Percentiles rank a stretch among this genome's conserved stretches.
Conservation (phyloP, 1,140 invertebrate species). For the Idris sp. region DNA sequence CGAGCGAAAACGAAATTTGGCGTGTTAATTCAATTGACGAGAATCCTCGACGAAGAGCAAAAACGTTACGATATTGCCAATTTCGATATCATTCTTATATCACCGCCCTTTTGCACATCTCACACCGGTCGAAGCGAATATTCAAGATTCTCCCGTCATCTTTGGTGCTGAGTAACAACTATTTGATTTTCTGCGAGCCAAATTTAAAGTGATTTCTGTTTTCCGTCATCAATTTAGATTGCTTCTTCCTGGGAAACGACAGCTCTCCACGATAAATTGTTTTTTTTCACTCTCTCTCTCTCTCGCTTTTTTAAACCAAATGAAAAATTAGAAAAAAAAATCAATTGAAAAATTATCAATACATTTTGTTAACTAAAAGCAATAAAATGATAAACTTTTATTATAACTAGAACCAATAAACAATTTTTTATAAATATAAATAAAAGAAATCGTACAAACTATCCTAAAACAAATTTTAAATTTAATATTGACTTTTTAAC, state of each 20-base stretch:
- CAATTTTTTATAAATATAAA: too few relatives aligned
- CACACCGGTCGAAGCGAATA: constrained; percentile 37
- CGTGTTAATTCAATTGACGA: constrained; percentile 49
- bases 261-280: constrained; percentile 38
- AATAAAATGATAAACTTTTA: too few relatives aligned
- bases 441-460: too few relatives aligned
- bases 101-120: constrained; percentile 44
- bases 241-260: constrained; percentile 8
- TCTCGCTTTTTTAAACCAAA: constrained; percentile 29
- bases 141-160: constrained; percentile 53
- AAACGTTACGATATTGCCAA: constrained; percentile 66
- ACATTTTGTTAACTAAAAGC: too few relatives aligned
- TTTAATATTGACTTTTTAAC: too few relatives aligned
- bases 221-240: constrained; percentile 38
- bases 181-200: constrained; percentile 44
- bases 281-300: too few relatives aligned
- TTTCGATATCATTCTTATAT: constrained; percentile 69
- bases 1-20: constrained; percentile 40
- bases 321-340: constrained; percentile 33
- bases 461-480: too few relatives aligned
- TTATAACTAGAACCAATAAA: too few relatives aligned
- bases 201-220: constrained; percentile 41
- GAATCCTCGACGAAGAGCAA: constrained; percentile 26
- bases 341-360: too few relatives aligned
- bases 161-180: constrained; percentile 36